phyloP scores from a whole-genome alignment of 2,797 vertebrate genomes.

The Hemibagrus guttatus region DNA sequence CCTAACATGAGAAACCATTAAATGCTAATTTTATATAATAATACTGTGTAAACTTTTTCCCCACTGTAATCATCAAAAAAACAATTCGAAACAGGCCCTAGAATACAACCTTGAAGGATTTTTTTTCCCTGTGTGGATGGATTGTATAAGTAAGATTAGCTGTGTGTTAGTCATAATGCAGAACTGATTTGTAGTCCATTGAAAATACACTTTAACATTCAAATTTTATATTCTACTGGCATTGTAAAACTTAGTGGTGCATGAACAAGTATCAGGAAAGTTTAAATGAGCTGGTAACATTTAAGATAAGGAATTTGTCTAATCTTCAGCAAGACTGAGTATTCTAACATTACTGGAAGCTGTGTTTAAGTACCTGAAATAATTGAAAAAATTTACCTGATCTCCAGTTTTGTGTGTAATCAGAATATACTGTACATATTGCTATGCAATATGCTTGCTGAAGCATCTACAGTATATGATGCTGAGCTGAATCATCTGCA shows the following conservation, averaged over 20 bases:
- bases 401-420: neutral
- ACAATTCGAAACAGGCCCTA: neutral
- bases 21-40: neutral
- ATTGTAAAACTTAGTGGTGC: neutral
- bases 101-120: neutral
- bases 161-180: neutral
- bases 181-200: neutral
- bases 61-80: neutral
- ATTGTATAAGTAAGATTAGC: neutral
- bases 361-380: neutral
- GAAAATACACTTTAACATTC: neutral
- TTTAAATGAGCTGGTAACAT: neutral
- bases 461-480: neutral
- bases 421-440: neutral
- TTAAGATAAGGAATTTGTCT: neutral
- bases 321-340: neutral
- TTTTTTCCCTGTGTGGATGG: neutral
- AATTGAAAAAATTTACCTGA: neutral
- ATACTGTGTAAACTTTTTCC: neutral
- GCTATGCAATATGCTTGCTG: neutral
- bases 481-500: neutral
- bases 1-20: too few relatives aligned
- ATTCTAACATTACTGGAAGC: neutral
- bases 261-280: neutral
- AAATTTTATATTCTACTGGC: neutral